Percentiles rank a stretch among this genome's conserved stretches.
These are phyloP conservation scores for Nothoprocta perdicaria DNA, from an alignment of 2,113 vertebrate genomes.

Conservation along the genomic window DNA sequence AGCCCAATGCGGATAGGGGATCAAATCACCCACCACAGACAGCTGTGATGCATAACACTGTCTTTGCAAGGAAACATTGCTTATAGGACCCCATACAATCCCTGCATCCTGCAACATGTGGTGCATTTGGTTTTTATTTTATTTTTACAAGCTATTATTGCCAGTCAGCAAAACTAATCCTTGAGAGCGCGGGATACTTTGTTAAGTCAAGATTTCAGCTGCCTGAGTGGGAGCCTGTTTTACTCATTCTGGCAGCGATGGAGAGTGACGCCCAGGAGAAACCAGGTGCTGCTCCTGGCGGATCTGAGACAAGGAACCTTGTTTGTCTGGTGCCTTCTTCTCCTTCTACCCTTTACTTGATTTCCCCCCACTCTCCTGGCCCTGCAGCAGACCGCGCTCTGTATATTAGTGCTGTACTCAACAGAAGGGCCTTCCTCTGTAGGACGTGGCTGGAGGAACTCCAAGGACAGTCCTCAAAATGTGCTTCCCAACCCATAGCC, in stretches of 20 bases:
- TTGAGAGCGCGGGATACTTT: neutral
- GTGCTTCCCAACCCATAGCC: neutral
- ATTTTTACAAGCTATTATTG: conserved; percentile 1
- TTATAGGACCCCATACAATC: neutral
- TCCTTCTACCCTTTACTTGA: neutral
- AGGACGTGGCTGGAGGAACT: neutral
- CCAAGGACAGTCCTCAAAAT: neutral
- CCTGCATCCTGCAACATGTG: neutral
- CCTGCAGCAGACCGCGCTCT: neutral
- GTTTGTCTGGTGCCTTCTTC: neutral
- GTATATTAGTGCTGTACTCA: neutral
- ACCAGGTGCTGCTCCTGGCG: neutral
- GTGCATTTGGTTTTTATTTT: neutral
- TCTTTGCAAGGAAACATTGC: neutral
- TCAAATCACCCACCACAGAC: conserved; percentile 10
- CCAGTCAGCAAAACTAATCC: conserved; percentile 10
- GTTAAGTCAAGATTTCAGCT: neutral
- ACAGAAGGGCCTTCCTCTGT: neutral
- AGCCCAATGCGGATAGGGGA: neutral
- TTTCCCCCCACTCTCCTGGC: neutral
- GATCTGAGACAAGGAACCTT: neutral
- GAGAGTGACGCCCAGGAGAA: neutral
- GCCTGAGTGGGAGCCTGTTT: neutral
- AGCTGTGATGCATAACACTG: neutral
- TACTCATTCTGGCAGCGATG: neutral